These are phyloP conservation scores for Botrylloides violaceus DNA, from an alignment of 23 tunicate genomes.

Conservation along the genomic window DNA sequence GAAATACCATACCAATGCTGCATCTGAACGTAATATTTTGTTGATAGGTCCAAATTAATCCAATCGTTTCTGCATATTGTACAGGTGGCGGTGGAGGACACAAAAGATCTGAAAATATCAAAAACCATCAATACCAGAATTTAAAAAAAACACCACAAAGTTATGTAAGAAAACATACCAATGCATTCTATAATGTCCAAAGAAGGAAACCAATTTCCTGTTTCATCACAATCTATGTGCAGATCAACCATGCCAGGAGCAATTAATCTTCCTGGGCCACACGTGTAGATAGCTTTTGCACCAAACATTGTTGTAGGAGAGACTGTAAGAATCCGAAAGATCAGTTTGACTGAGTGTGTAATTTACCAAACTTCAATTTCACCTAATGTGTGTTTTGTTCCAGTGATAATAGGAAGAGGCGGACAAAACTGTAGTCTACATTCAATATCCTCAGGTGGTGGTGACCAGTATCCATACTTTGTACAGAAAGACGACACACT, in stretches of 20 bases:
- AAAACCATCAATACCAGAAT: too few relatives aligned
- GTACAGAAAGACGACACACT: conserved; percentile 27
- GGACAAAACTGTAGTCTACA: conserved; percentile 33
- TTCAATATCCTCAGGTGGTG: conserved; percentile 19
- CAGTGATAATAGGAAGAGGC: conserved; percentile 20
- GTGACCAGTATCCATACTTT: conserved; percentile 33
- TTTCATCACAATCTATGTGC: conserved; percentile 31
- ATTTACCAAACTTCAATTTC: conserved; percentile 1
- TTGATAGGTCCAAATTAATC: conserved; percentile 41
- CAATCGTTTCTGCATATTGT: conserved; percentile 29
- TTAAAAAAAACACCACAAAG: not conserved
- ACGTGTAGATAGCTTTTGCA: conserved; percentile 32
- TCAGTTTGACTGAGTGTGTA: not conserved
- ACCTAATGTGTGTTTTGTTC: conserved; percentile 16
- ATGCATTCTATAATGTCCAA: conserved; percentile 22
- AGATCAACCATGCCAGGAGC: conserved; percentile 21
- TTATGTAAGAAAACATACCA: conserved; percentile 7
- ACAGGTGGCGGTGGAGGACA: conserved; percentile 55
- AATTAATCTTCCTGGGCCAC: conserved; percentile 41
- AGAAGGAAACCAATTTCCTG: conserved; percentile 70
- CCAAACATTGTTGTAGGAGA: conserved; percentile 9
- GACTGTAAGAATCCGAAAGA: conserved; percentile 2
- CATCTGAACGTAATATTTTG: conserved; percentile 41
- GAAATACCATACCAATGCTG: conserved; percentile 26
- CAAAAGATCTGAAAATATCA: conserved; percentile 18